Conservation (phyloP, 2,113 vertebrate species). For the Neotragus moschatus region DNA sequence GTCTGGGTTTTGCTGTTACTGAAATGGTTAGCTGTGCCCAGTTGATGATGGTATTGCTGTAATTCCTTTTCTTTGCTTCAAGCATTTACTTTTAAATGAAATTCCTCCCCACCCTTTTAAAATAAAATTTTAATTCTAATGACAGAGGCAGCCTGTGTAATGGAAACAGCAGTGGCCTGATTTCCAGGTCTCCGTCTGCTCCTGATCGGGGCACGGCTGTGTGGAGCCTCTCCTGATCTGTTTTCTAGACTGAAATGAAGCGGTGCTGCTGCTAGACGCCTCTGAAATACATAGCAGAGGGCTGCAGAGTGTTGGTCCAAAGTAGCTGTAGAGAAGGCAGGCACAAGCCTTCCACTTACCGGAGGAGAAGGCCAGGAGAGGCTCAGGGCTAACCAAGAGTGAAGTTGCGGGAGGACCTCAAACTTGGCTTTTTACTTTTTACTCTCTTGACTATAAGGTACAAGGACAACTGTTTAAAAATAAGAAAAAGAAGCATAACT, state of each 20-base stretch:
- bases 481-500: background rate
- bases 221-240: background rate
- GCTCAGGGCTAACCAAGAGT: too few species aligned
- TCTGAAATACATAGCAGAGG: background rate
- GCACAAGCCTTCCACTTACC: too few species aligned
- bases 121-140: background rate
- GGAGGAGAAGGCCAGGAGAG: background rate
- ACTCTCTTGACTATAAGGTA: background rate
- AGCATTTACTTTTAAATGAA: background rate
- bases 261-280: too few species aligned
- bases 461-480: background rate
- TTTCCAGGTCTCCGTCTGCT: background rate
- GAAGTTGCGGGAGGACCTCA: background rate
- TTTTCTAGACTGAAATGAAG: background rate
- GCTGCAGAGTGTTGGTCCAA: background rate
- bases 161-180: background rate
- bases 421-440: background rate
- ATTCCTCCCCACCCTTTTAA: too few species aligned
- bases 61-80: background rate
- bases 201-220: background rate
- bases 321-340: rapidly evolving
- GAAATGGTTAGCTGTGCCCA: background rate
- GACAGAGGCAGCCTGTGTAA: background rate
- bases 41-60: background rate
- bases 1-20: background rate